These are phyloP conservation scores for Caenorhabditis elegans DNA, from an alignment of 1,140 invertebrate species.

Conservation along the genomic window DNA sequence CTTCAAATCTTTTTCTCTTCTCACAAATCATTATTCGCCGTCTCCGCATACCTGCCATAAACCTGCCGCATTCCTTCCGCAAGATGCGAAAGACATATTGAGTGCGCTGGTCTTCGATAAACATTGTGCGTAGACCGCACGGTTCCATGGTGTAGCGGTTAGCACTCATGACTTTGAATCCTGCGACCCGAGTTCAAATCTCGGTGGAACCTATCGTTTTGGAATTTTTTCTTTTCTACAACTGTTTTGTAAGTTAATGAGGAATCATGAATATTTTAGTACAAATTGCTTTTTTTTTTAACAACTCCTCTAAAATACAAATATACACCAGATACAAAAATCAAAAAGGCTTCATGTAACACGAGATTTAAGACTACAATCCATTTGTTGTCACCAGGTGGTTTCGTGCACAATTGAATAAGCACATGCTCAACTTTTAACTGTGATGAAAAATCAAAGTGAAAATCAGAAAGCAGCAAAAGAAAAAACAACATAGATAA, in stretches of 20 bases:
- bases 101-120: too few relatives aligned
- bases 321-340: neutral
- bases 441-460: neutral
- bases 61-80: too few relatives aligned
- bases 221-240: neutral
- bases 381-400: neutral
- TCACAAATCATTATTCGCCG: too few relatives aligned
- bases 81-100: too few relatives aligned
- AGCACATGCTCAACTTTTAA: neutral
- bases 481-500: neutral
- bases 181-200: constrained; percentile 65
- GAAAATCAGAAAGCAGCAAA: too few relatives aligned
- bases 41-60: neutral
- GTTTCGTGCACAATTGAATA: neutral
- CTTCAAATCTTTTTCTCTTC: too few relatives aligned
- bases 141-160: constrained; percentile 60
- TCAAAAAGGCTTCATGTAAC: neutral
- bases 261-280: too few relatives aligned
- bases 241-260: too few relatives aligned
- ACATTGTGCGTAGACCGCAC: neutral
- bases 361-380: neutral
- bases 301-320: neutral
- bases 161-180: constrained; percentile 66
- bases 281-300: neutral
- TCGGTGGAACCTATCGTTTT: constrained; percentile 40